Evolutionary conservation across 1,140 invertebrate species (phyloP).

Genomic region (Habropoda laboriosa): DNA sequence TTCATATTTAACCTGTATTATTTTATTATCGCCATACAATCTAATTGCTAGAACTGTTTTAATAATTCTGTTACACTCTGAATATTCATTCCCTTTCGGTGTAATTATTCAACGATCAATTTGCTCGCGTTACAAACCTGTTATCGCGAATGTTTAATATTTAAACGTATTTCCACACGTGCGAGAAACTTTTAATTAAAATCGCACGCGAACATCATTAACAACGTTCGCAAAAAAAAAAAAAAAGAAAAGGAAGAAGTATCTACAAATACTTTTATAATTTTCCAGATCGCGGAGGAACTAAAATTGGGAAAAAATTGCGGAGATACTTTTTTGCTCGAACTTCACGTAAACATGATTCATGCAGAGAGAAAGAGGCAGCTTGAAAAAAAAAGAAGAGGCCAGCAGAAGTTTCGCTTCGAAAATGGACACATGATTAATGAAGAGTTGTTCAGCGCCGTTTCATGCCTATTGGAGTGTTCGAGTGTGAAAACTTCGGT

Average conservation of each 20-base stretch:
- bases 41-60: not conserved
- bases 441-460: not conserved
- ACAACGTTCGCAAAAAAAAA: not conserved
- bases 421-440: slow-evolving; percentile 11
- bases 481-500: not conserved
- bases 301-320: not conserved
- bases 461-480: not conserved
- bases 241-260: too few relatives aligned
- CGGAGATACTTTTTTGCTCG: too few relatives aligned
- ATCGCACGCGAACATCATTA: not conserved
- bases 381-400: not conserved
- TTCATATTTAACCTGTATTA: too few relatives aligned
- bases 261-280: not conserved
- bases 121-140: too few relatives aligned
- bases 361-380: not conserved
- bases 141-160: not conserved
- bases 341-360: not conserved
- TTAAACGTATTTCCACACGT: not conserved
- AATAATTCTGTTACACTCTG: not conserved
- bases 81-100: not conserved
- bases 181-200: not conserved
- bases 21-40: not conserved
- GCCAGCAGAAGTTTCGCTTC: not conserved
- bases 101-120: not conserved
- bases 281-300: not conserved